Percentiles rank a stretch among this genome's conserved stretches.
phyloP scores from a whole-genome alignment of 2,797 vertebrate species.

The Sebastes iracundus region DNA sequence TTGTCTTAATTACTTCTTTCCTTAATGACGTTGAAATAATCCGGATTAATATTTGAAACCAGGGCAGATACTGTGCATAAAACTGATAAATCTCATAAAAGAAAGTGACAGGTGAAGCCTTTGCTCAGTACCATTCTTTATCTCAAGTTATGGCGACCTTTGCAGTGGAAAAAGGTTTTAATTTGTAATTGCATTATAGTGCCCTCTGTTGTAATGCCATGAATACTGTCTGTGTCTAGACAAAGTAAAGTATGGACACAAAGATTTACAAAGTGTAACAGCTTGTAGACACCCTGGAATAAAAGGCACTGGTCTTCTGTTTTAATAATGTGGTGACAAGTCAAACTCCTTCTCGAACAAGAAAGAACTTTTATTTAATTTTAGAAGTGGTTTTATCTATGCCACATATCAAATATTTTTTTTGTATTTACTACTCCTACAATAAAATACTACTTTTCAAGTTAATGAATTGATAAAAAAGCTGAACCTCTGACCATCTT shows the following conservation, averaged over 20 bases:
- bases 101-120: background rate
- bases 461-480: constrained; percentile 16
- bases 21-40: background rate
- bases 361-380: background rate
- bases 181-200: constrained; percentile 1
- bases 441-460: background rate
- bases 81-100: background rate
- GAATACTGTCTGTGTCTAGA: background rate
- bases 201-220: constrained; percentile 27
- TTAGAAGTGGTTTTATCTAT: background rate
- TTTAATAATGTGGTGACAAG: background rate
- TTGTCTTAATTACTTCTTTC: background rate
- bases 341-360: background rate
- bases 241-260: background rate
- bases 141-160: background rate
- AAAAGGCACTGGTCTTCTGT: background rate
- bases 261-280: background rate
- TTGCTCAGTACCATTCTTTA: background rate
- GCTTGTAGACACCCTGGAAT: background rate
- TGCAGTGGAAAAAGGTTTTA: background rate
- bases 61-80: background rate
- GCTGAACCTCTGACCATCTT: constrained; percentile 20
- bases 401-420: background rate
- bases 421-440: background rate
- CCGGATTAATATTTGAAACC: background rate